phyloP scores from a whole-genome alignment of 2,888 invertebrate species.

The Nysson spinosus region DNA sequence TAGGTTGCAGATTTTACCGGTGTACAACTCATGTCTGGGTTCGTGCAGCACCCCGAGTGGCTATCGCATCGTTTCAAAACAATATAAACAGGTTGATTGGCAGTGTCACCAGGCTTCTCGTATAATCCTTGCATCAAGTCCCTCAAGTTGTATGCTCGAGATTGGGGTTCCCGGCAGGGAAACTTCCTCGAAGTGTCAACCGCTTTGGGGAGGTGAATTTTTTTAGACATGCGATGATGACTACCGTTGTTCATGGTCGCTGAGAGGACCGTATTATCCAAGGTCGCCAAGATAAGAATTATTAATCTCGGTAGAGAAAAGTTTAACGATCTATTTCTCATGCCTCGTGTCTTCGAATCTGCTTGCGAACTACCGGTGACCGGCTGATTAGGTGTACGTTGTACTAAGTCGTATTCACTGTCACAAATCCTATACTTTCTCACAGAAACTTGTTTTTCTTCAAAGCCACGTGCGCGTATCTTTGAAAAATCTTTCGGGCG shows the following conservation, averaged over 20 bases:
- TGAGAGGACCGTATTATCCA: slow-evolving; percentile 21
- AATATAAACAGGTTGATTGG: slow-evolving; percentile 57
- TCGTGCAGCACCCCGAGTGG: slow-evolving; percentile 70
- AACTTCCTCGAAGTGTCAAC: slow-evolving; percentile 43
- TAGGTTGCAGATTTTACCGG: slow-evolving; percentile 49
- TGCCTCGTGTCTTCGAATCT: slow-evolving; percentile 21
- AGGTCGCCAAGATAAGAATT: slow-evolving; percentile 34
- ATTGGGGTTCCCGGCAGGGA: slow-evolving; percentile 60
- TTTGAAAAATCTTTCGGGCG: background rate
- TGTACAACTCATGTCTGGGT: slow-evolving; percentile 55
- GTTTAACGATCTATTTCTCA: slow-evolving; percentile 28
- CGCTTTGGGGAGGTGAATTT: slow-evolving; percentile 43
- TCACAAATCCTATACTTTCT: background rate
- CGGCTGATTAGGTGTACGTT: no score
- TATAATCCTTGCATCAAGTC: slow-evolving; percentile 53
- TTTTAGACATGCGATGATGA: slow-evolving; percentile 1
- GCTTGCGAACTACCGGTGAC: background rate
- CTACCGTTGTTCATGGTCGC: slow-evolving; percentile 5
- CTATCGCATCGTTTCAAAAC: slow-evolving; percentile 68
- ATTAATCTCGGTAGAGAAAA: slow-evolving; percentile 23
- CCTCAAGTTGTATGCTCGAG: slow-evolving; percentile 60
- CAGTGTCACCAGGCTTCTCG: slow-evolving; percentile 41
- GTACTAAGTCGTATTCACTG: background rate
- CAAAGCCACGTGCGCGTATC: slow-evolving; percentile 1
- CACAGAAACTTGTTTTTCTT: background rate